Base-by-base conservation (phyloP, 2,888 invertebrate species). In the Idaea biselata region DNA sequence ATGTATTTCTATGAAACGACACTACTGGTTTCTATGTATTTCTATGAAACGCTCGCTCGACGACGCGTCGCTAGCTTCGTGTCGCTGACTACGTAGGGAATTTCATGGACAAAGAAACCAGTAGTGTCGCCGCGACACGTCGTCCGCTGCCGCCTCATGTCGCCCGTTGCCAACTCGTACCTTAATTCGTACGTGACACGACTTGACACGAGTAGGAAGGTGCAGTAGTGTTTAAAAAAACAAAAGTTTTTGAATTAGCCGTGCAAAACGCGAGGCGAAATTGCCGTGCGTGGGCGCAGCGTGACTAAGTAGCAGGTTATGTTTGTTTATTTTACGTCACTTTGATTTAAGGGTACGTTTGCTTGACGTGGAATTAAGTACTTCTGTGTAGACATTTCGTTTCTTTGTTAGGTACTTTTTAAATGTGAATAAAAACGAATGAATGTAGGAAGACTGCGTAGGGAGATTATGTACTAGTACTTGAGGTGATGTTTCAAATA, bases 261-360 rank as follows among this genome's bases (percentile, higher is more conserved):
- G 44, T 44, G 14, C 44, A 8, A 44, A 44, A 6, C 14, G 44
- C 44, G 60, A 61, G 67, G 61, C 65, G 65, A 65, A 61, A 62
- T 61, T 53, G 32, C 58, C 54, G 4, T 58, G 66, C 61, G 64
- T 66, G 61, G 65, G 68, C 31, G 63, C n/a, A 58, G 60, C 58
- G 63, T 63, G 59, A 63, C 66, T 64, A 73, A 76, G 68, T 75
- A 69, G 65, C 44, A 44, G 3, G 44, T 44, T 44, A 67, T 63
- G 68, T 69, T 68, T 65, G 71, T 70, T 70, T 71, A 69, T 71
- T 76, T 71, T 70, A 68, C 65, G 69, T 71, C 68, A 68, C 63
- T 58, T 31, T 18, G 63, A 58, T 60, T 60, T 59, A 58, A 60
- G 62, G 60, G 66, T 63, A 73, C 68, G 62, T 31, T 1, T 18